Conservation (phyloP, 2,113 vertebrate genomes). For the Apodemus speciosus region DNA sequence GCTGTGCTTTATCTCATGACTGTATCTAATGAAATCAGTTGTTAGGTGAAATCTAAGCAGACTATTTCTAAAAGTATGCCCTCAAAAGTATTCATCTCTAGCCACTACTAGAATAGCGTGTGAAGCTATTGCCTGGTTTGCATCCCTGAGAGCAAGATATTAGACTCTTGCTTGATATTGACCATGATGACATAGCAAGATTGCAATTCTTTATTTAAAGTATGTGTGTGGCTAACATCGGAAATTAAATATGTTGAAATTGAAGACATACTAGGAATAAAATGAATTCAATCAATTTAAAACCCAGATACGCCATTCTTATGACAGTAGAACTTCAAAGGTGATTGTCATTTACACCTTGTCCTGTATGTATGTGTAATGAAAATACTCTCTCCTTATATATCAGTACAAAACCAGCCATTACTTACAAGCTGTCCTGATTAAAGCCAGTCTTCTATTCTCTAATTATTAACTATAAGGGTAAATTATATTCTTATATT, state of each 20-base stretch:
- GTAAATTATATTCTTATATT: not conserved
- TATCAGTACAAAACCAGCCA: not conserved
- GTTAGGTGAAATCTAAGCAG: not conserved
- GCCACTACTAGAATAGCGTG: not conserved
- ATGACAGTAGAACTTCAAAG: not conserved
- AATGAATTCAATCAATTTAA: conserved; percentile 16
- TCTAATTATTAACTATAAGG: conserved; percentile 9
- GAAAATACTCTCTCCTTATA: not conserved
- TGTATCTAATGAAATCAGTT: not conserved
- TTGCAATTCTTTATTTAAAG: not conserved
- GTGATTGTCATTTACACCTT: not conserved
- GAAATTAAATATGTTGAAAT: not conserved
- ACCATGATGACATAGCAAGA: not conserved
- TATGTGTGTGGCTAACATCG: not conserved
- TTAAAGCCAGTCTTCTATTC: not conserved
- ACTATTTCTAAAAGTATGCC: not conserved
- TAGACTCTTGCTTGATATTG: not conserved
- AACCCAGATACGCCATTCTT: not conserved
- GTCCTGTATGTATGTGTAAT: not conserved
- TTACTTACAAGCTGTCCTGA: not conserved
- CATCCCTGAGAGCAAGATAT: not conserved
- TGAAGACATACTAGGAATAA: not conserved
- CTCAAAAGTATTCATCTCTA: not conserved
- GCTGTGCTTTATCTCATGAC: conserved; percentile 54
- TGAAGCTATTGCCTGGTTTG: not conserved